These are phyloP conservation scores for Idaea straminata DNA, from an alignment of 2,888 invertebrate genomes.

Conservation along the genomic window DNA sequence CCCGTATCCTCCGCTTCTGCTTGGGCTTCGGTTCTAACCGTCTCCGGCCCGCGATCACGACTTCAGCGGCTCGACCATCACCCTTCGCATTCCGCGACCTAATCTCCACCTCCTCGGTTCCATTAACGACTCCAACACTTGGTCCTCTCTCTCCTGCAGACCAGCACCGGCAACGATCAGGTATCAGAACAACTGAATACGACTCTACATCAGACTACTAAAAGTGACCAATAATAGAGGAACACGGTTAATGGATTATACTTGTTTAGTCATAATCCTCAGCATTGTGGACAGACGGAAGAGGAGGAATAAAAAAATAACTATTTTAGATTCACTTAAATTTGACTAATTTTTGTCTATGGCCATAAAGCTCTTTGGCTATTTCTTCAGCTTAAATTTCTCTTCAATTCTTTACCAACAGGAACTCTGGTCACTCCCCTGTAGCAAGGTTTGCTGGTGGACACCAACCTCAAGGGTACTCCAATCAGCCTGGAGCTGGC, in stretches of 20 bases:
- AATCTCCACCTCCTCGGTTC: conserved; percentile 86
- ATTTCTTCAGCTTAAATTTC: neutral
- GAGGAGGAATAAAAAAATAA: too few species aligned
- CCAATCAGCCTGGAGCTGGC: conserved; percentile 36
- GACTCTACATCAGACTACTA: neutral
- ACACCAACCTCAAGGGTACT: conserved; percentile 30
- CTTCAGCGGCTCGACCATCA: conserved; percentile 56
- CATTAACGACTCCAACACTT: conserved; percentile 76
- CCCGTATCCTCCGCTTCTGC: neutral
- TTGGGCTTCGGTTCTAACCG: conserved; percentile 46
- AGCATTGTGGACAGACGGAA: neutral
- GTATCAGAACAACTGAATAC: too few species aligned
- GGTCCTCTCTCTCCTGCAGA: conserved; percentile 65
- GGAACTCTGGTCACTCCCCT: neutral
- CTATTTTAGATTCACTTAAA: too few species aligned
- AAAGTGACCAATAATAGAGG: neutral
- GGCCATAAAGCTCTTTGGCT: too few species aligned
- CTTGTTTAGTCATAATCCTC: neutral
- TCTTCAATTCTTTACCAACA: neutral
- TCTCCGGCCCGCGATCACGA: conserved; percentile 61
- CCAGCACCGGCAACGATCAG: too few species aligned
- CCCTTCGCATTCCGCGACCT: conserved; percentile 46
- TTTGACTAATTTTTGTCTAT: too few species aligned
- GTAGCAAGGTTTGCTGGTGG: neutral
- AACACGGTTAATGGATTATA: neutral